phyloP scores from a whole-genome alignment of 35 echinoderm and acorn worm genomes.

The Ophiothrix spiculata region DNA sequence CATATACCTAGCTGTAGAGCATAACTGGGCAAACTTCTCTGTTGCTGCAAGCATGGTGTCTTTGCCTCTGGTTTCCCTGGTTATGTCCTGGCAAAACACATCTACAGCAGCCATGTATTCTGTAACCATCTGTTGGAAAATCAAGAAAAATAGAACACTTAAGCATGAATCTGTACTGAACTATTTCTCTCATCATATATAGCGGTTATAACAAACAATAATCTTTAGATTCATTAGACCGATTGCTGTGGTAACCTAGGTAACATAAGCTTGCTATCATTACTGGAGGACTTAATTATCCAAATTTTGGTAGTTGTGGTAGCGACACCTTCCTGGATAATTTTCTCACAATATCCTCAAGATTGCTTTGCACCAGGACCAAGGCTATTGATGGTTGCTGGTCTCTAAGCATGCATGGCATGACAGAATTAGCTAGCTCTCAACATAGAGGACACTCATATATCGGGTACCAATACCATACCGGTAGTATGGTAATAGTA shows the following conservation, averaged over 20 bases:
- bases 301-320: not conserved
- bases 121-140: not conserved
- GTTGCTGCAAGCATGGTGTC: not conserved
- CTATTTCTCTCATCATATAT: too few species aligned
- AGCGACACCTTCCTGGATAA: not conserved
- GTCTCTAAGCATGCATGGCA: constrained; percentile 49
- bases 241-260: too few species aligned
- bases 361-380: not conserved
- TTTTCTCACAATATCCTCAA: not conserved
- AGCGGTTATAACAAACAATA: too few species aligned
- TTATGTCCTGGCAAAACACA: not conserved
- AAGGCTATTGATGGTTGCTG: not conserved
- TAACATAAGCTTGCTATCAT: too few species aligned
- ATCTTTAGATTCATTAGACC: too few species aligned
- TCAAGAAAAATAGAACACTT: too few species aligned
- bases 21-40: not conserved
- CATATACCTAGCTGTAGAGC: not conserved
- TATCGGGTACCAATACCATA: too few species aligned
- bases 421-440: constrained; percentile 86
- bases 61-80: not conserved
- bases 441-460: constrained; percentile 88
- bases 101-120: not conserved
- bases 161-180: too few species aligned
- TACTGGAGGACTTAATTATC: too few species aligned
- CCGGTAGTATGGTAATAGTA: too few species aligned